Evolutionary conservation across 2,888 invertebrate genomes (phyloP), one percentile per base, ranked within the genome.

Genomic region (Rhaphigaster nebulosa): DNA sequence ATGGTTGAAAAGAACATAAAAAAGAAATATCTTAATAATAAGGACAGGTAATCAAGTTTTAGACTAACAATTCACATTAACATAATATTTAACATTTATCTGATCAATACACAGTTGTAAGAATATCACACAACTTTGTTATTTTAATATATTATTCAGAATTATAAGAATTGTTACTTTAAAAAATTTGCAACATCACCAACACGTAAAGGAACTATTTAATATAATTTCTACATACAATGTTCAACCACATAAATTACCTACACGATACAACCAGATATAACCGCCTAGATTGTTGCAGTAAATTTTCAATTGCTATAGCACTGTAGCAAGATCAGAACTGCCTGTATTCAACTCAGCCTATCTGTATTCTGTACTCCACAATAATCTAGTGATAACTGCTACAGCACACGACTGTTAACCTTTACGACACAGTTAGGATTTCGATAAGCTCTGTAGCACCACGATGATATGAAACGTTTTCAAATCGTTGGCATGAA

Each of bases 301-400:
- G 4, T 65, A 65, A 65, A 65, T 65, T 13, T 29, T 3, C 65
- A 5, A 13, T 29, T 29, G 65, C 65, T 18, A 65, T 18, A 76
- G 65, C 29, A 38, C 6, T 8, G n/a, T n/a, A n/a, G n/a, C n/a
- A 38, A 38, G 70, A 38, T 38, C 70, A 76, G 65, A 34, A 65
- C 34, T 65, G 29, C 65, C 15, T 29, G 56, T 52, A 4, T 18
- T 18, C 26, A 6, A 8, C n/a, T 56, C n/a, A 60, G n/a, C n/a
- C 70, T 76, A 76, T 76, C 70, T 76, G 8, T 76, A 15, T 34
- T 65, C 65, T 18, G 15, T 65, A 29, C 29, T 65, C 29, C 65
- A 38, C 70, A 76, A 76, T 76, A 76, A 76, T 76, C 70, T 76
- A 20, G 70, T 38, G 70, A 76, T 76, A 76, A 76, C 70, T 20